These are phyloP conservation scores for Junonia oenone DNA, from an alignment of 2,888 invertebrate species.

Conservation along the genomic window DNA sequence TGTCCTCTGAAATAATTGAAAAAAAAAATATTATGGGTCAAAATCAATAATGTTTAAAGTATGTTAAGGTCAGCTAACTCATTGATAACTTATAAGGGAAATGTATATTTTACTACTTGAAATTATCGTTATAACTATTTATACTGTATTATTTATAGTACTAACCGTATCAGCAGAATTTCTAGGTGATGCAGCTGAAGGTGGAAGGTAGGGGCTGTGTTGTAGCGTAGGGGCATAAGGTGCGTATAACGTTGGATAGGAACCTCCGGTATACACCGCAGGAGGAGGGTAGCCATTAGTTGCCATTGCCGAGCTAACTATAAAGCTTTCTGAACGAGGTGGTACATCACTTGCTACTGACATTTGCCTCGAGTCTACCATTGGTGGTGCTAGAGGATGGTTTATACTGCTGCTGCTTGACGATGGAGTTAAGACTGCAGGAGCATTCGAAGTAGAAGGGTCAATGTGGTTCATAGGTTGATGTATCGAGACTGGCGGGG, in stretches of 20 bases:
- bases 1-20: slow-evolving; percentile 67
- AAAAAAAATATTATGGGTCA: too few relatives aligned
- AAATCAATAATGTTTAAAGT: too few relatives aligned
- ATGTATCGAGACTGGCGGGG: slow-evolving; percentile 48
- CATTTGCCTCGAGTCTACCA: slow-evolving; percentile 53
- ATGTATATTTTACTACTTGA: too few relatives aligned
- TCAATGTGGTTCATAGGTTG: slow-evolving; percentile 51
- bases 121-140: too few relatives aligned
- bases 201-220: slow-evolving; percentile 86
- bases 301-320: slow-evolving; percentile 83
- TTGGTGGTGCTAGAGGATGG: slow-evolving; percentile 56
- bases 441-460: slow-evolving; percentile 43
- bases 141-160: slow-evolving; percentile 9
- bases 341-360: slow-evolving; percentile 71
- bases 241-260: slow-evolving; percentile 85
- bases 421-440: slow-evolving; percentile 46
- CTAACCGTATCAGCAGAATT: slow-evolving; percentile 78
- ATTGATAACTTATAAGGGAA: background rate
- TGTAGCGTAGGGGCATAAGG: slow-evolving; percentile 86
- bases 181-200: slow-evolving; percentile 82
- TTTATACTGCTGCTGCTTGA: slow-evolving; percentile 44
- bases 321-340: slow-evolving; percentile 55
- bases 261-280: slow-evolving; percentile 83
- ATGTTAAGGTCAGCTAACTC: too few relatives aligned
- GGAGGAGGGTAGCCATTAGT: slow-evolving; percentile 82